Conservation (phyloP, 2,113 vertebrate genomes). For the Pelusios castaneus region DNA sequence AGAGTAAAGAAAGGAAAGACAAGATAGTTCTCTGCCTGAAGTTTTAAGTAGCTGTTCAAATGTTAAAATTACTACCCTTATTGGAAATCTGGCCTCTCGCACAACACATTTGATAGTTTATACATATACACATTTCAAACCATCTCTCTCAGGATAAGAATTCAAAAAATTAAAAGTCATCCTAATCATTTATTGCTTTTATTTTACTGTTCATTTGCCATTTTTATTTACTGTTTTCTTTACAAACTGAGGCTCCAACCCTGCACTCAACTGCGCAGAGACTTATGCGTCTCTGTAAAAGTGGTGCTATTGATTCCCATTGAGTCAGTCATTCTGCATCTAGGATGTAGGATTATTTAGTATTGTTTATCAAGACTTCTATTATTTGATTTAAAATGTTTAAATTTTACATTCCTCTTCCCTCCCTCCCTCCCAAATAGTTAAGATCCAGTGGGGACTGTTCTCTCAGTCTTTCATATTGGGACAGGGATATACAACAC, state of each 20-base stretch:
- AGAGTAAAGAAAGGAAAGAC: not conserved
- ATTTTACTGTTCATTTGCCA: not conserved
- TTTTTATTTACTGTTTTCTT: constrained; percentile 10
- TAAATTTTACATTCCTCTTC: not conserved
- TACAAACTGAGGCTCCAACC: not conserved
- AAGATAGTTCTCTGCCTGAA: not conserved
- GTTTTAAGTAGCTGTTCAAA: not conserved
- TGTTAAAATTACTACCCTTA: not conserved
- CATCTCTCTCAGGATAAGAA: not conserved
- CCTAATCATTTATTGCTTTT: not conserved
- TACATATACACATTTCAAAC: not conserved
- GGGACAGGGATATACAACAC: not conserved
- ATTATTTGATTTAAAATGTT: not conserved
- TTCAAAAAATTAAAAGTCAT: constrained; percentile 4
- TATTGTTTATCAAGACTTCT: not conserved
- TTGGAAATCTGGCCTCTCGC: not conserved
- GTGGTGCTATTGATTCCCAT: not conserved
- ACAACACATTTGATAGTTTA: not conserved
- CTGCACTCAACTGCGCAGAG: constrained; percentile 2
- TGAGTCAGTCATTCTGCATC: not conserved
- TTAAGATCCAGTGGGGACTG: not conserved
- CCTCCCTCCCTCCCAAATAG: too few relatives aligned
- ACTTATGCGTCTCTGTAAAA: not conserved
- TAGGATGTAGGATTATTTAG: not conserved
- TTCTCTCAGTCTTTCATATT: not conserved